Conservation (phyloP, 2,797 vertebrate genomes). For the Channa striata region DNA sequence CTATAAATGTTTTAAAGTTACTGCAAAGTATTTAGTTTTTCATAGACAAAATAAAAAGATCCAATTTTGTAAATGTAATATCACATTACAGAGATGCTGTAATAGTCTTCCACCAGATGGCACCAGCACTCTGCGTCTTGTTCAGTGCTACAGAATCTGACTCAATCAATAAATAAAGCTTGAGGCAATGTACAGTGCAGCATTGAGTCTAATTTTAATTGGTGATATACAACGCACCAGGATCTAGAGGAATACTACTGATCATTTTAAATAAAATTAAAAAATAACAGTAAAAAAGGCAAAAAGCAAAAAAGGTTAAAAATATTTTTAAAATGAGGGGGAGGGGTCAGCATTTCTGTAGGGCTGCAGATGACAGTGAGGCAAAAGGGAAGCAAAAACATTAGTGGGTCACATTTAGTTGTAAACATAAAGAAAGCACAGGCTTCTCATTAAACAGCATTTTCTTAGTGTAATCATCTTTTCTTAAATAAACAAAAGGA, state of each 20-base stretch:
- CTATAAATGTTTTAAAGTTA: too few species aligned
- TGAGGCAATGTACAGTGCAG: constrained; percentile 47
- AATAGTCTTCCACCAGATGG: constrained; percentile 54
- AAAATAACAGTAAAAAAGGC: constrained; percentile 33
- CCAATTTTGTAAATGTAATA: too few species aligned
- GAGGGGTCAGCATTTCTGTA: constrained; percentile 27
- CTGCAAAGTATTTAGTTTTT: too few species aligned
- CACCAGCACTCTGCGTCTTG: not conserved
- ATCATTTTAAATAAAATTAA: constrained; percentile 57
- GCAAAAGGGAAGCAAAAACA: constrained; percentile 48
- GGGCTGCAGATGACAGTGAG: constrained; percentile 51
- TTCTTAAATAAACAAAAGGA: constrained; percentile 9
- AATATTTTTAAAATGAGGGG: constrained; percentile 19
- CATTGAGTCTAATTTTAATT: constrained; percentile 74
- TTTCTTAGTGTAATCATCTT: constrained; percentile 55
- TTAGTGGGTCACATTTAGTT: constrained; percentile 59
- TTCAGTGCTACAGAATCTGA: not conserved
- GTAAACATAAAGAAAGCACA: constrained; percentile 88
- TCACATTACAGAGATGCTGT: too few species aligned
- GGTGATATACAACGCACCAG: constrained; percentile 66
- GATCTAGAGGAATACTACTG: constrained; percentile 41
- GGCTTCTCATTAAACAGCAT: constrained; percentile 80
- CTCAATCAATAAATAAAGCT: not conserved
- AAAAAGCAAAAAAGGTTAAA: constrained; percentile 44
- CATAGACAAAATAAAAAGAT: too few species aligned